Evolutionary conservation across 2,888 invertebrate genomes (phyloP), one percentile per base, ranked within the genome.

Genomic region (Hypena proboscidalis): DNA sequence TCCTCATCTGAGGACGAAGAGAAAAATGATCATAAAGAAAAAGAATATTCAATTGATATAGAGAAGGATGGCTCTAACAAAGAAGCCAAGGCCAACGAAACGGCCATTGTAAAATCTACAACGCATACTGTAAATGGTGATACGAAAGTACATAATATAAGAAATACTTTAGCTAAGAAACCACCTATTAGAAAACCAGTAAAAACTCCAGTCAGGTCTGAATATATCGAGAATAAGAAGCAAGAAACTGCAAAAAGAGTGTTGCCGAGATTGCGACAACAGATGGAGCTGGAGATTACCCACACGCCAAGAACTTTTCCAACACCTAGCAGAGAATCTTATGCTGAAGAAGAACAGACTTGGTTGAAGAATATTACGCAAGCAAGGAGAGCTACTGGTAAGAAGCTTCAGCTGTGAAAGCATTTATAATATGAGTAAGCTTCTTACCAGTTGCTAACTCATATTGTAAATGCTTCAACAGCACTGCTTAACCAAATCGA

Each of bases 291-390:
- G 35, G 89, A 92, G 54, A 92, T 97, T 5, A 92, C 85, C 17
- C 96, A 97, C 70, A 96, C 97, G 0, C 93, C 94, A 5, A 90
- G 97, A 39, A 92, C 92, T 11, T 96, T 97, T 74, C 95, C 96
- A 0, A 97, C 97, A 1, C 97, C 97, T 0, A 94, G 94, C 35
- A 88, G 97, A 48, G 96, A 96, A 77, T 96, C 96, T 0, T 89
- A 90, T 32, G 89, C 92, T 8, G 82, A 90, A 0, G 94, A 95
- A 70, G 97, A 97, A 79, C 93, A 95, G 59, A 94, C 95, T 85
- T 97, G 96, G 96, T 77, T 97, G 49, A 91, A 92, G 55, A 97
- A 97, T 74, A 95, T 97, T 67, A 94, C 94, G 1, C 93, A 94
- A 68, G 95, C 95, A 5, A 89, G 95, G 64, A 88, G 94, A 70